Conservation (phyloP, 2,888 invertebrate genomes). For the Mantis religiosa region DNA sequence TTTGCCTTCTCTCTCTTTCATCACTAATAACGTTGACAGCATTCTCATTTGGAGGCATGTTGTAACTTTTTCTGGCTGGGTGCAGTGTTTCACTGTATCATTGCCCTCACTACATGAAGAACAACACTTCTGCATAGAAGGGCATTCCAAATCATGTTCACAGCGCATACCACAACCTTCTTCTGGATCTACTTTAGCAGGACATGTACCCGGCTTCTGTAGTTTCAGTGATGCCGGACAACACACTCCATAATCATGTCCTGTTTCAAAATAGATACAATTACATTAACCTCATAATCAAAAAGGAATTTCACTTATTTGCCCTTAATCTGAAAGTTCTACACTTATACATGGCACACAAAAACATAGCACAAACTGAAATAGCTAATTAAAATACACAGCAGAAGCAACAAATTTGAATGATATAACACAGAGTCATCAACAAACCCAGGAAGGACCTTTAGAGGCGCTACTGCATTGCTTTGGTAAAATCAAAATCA, state of each 20-base stretch:
- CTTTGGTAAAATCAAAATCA: too few relatives aligned
- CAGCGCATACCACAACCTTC: conserved; percentile 57
- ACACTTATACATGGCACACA: too few relatives aligned
- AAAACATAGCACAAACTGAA: too few relatives aligned
- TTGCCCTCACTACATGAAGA: conserved; percentile 49
- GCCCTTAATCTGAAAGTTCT: too few relatives aligned
- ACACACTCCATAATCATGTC: conserved; percentile 84
- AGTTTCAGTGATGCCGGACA: conserved; percentile 74
- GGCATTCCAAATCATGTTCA: conserved; percentile 75
- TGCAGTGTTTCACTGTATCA: conserved; percentile 69
- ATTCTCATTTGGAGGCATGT: conserved; percentile 74
- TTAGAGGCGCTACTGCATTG: too few relatives aligned
- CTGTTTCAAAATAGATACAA: conserved; percentile 38
- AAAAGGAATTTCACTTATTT: too few relatives aligned
- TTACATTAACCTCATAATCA: too few relatives aligned
- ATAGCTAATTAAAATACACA: too few relatives aligned
- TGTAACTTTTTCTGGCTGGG: conserved; percentile 70
- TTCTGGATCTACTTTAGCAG: conserved; percentile 49
- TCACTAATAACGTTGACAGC: conserved; percentile 69
- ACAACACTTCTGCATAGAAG: conserved; percentile 79
- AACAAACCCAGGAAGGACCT: too few relatives aligned
- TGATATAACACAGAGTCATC: too few relatives aligned
- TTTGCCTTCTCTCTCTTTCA: conserved; percentile 73
- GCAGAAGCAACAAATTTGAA: too few relatives aligned
- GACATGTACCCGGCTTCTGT: conserved; percentile 75